A percentile compares a stretch with the other conserved stretches of the same genome.
phyloP scores from a whole-genome alignment of 1,140 invertebrate species.

The Popillia japonica region DNA sequence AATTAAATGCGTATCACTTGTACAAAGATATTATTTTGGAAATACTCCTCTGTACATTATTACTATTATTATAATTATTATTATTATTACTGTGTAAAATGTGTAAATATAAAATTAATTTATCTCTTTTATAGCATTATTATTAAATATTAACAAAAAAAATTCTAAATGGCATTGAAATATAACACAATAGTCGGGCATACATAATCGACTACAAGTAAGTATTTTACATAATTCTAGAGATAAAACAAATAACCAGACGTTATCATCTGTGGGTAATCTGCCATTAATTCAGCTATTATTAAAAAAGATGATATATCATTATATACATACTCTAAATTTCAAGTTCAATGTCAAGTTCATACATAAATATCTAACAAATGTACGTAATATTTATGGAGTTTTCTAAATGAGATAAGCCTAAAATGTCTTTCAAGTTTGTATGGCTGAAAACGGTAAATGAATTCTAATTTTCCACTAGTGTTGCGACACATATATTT shows the following conservation, averaged over 20 bases:
- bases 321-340: not conserved
- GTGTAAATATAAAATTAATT: conserved; percentile 2
- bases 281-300: not conserved
- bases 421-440: no score
- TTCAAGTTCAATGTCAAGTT: conserved; percentile 13
- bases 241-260: not conserved
- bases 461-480: no score
- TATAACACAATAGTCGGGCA: not conserved
- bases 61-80: not conserved
- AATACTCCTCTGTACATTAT: not conserved
- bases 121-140: not conserved
- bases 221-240: not conserved
- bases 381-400: no score
- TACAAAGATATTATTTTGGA: not conserved
- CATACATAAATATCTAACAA: no score
- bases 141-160: not conserved
- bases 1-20: not conserved
- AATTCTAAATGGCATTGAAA: not conserved
- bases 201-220: not conserved
- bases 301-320: not conserved
- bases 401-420: no score
- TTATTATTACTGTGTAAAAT: not conserved
- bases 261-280: no score
- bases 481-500: no score
- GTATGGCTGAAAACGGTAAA: no score